These are phyloP conservation scores for Mylabris phalerata DNA, from an alignment of 1,140 invertebrate genomes.

Conservation along the genomic window DNA sequence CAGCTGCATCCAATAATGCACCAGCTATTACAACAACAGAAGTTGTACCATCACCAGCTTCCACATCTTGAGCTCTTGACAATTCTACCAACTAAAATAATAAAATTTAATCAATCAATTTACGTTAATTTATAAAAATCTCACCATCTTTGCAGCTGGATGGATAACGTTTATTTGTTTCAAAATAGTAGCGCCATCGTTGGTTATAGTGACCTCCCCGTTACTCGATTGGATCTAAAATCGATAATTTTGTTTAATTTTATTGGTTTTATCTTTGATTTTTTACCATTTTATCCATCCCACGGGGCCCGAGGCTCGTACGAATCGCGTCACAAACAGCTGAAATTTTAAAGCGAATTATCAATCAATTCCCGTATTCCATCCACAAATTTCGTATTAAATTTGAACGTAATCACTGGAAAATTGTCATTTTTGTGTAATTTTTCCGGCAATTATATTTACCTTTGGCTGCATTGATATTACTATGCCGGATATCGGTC, in stretches of 20 bases:
- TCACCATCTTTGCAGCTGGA: slow-evolving; percentile 98
- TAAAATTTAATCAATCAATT: not conserved
- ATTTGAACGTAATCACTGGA: not conserved
- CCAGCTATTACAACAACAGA: slow-evolving; percentile 96
- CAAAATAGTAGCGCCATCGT: slow-evolving; percentile 99
- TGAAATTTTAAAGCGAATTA: slow-evolving; percentile 46
- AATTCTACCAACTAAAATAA: slow-evolving; percentile 82
- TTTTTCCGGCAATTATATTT: slow-evolving; percentile 31
- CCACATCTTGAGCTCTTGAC: slow-evolving; percentile 97
- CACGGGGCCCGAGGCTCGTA: slow-evolving; percentile 94
- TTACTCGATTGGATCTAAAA: slow-evolving; percentile 87
- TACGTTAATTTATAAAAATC: slow-evolving; percentile 3
- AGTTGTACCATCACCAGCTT: slow-evolving; percentile 99
- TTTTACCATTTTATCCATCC: slow-evolving; percentile 99
- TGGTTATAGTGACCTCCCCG: slow-evolving; percentile 99
- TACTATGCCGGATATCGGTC: slow-evolving; percentile 86
- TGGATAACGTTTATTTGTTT: slow-evolving; percentile 99
- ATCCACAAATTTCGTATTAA: not conserved
- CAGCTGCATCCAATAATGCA: slow-evolving; percentile 87
- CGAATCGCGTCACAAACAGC: slow-evolving; percentile 98
- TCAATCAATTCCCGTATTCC: not conserved
- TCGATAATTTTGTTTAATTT: slow-evolving; percentile 4
- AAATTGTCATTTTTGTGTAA: not conserved
- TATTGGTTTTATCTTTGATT: not conserved
- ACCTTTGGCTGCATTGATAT: slow-evolving; percentile 98